These are phyloP conservation scores for Quadriops clusia DNA, from an alignment of 2,888 invertebrate genomes.

Conservation along the genomic window DNA sequence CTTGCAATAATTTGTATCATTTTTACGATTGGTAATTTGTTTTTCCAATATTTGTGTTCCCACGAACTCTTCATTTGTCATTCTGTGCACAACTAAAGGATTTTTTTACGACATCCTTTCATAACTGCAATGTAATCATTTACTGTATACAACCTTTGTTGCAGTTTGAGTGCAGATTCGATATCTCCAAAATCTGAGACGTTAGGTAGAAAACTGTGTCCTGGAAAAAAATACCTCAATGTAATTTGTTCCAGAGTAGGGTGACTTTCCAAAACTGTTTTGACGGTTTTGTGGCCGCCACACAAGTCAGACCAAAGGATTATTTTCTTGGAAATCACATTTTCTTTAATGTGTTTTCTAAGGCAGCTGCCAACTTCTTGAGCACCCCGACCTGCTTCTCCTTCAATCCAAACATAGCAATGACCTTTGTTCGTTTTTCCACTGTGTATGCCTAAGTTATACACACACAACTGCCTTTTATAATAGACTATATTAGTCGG, in stretches of 20 bases:
- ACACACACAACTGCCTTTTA: slow-evolving; percentile 23
- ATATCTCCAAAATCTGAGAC: slow-evolving; percentile 19
- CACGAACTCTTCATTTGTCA: slow-evolving; percentile 5
- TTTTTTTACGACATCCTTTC: slow-evolving; percentile 7
- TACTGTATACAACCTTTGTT: slow-evolving; percentile 13
- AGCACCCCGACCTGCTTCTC: slow-evolving; percentile 19
- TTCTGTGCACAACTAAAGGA: slow-evolving; percentile 2
- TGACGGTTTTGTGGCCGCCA: slow-evolving; percentile 18
- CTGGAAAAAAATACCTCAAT: slow-evolving; percentile 14
- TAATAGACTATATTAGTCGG: slow-evolving; percentile 20
- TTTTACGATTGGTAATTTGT: slow-evolving; percentile 8
- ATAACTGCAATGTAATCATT: slow-evolving; percentile 14
- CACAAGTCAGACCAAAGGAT: slow-evolving; percentile 18
- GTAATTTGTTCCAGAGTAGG: slow-evolving; percentile 14
- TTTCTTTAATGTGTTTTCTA: slow-evolving; percentile 14
- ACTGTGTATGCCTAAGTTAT: slow-evolving; percentile 19
- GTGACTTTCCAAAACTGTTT: slow-evolving; percentile 11
- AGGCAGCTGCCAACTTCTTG: slow-evolving; percentile 21
- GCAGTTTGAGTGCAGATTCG: slow-evolving; percentile 16
- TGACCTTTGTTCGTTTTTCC: slow-evolving; percentile 11
- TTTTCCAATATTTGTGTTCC: slow-evolving; percentile 4
- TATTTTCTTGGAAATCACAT: slow-evolving; percentile 9
- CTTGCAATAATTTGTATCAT: slow-evolving; percentile 8
- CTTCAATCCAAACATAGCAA: slow-evolving; percentile 20
- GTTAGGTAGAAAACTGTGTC: slow-evolving; percentile 17